Percentiles rank a stretch among this genome's conserved stretches.
These are phyloP conservation scores for Drosophila niveifrons DNA, from an alignment of 2,888 invertebrate genomes.

Conservation along the genomic window DNA sequence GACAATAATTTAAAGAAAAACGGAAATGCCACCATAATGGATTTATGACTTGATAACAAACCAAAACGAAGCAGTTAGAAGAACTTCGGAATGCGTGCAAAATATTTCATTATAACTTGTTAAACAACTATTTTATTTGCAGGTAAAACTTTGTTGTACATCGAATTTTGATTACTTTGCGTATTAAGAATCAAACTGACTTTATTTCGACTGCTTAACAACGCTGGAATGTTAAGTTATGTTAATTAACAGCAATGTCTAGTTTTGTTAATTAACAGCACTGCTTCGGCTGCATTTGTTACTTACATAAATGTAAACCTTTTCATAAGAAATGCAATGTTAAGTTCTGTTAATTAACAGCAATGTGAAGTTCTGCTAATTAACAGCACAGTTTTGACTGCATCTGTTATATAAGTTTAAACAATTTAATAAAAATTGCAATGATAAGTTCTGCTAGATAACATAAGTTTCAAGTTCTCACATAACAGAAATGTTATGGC, in stretches of 20 bases:
- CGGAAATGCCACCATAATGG: constrained; percentile 75
- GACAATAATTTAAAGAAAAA: constrained; percentile 76
- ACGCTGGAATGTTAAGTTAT: background rate
- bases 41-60: constrained; percentile 70
- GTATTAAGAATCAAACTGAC: background rate
- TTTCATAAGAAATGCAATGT: too few relatives aligned
- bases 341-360: too few relatives aligned
- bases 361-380: background rate
- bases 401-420: too few relatives aligned
- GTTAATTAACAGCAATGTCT: too few relatives aligned
- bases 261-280: too few relatives aligned
- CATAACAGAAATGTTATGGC: too few relatives aligned
- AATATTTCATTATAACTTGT: background rate
- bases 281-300: too few relatives aligned
- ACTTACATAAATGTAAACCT: too few relatives aligned
- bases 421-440: too few relatives aligned
- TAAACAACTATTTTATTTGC: background rate
- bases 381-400: background rate
- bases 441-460: too few relatives aligned
- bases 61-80: constrained; percentile 21
- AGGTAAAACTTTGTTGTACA: background rate
- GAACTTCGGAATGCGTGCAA: background rate
- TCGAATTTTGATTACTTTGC: background rate
- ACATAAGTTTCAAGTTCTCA: too few relatives aligned
- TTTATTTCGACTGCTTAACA: background rate